Evolutionary conservation across 2,797 vertebrate genomes (phyloP).

Genomic region (Morelia viridis): DNA sequence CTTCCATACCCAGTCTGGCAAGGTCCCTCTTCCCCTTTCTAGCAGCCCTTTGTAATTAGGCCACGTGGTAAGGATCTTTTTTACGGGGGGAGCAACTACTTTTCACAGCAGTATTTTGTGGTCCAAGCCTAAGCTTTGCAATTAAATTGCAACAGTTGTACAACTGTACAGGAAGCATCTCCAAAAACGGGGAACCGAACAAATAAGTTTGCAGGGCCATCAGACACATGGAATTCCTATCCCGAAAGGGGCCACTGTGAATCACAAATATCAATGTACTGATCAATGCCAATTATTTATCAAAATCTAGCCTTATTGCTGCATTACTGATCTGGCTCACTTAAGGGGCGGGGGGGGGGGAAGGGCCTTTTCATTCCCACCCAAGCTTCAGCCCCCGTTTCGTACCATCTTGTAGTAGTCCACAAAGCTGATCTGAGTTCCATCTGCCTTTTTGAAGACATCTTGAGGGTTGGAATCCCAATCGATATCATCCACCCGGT

Average conservation of each 20-base stretch:
- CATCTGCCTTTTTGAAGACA: constrained; percentile 85
- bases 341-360: background rate
- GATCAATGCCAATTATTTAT: background rate
- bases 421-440: constrained; percentile 81
- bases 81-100: background rate
- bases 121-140: background rate
- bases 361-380: background rate
- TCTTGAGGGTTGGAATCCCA: constrained; percentile 88
- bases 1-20: background rate
- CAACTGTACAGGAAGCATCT: too few species aligned
- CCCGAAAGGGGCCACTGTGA: background rate
- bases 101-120: background rate
- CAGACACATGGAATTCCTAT: background rate
- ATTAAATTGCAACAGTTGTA: background rate
- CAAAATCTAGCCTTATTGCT: background rate
- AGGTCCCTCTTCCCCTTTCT: too few species aligned
- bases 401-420: constrained; percentile 87
- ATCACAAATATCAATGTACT: background rate
- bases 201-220: background rate
- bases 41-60: too few species aligned
- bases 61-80: background rate
- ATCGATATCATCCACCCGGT: constrained; percentile 90
- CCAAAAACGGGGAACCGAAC: background rate
- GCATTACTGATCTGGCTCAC: background rate
- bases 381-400: background rate